phyloP scores from a whole-genome alignment of 2,113 vertebrate species.

The Oncorhynchus mykiss region DNA sequence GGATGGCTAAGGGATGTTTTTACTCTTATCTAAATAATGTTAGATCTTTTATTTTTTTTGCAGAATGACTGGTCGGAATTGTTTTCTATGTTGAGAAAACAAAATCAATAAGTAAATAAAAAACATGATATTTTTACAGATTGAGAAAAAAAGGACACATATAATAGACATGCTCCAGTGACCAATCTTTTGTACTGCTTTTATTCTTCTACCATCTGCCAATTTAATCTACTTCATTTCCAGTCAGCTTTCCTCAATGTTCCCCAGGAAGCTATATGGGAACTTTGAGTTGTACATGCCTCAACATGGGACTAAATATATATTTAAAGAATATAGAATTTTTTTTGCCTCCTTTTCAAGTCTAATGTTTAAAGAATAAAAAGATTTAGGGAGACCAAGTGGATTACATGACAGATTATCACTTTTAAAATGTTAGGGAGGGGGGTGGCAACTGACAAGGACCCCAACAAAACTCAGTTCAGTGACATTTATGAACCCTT shows the following conservation, averaged over 20 bases:
- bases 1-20: constrained; percentile 59
- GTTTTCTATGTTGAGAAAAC: constrained; percentile 87
- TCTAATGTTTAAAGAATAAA: constrained; percentile 77
- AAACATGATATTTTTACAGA: constrained; percentile 89
- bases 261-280: constrained; percentile 30
- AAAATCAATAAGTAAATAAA: constrained; percentile 24
- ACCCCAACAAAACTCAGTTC: constrained; percentile 28
- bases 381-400: constrained; percentile 68
- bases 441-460: constrained; percentile 19
- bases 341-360: constrained; percentile 66
- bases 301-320: constrained; percentile 74
- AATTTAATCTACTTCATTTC: constrained; percentile 60
- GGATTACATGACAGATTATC: constrained; percentile 61
- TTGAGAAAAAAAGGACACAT: constrained; percentile 62
- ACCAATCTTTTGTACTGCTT: constrained; percentile 58
- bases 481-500: constrained; percentile 61
- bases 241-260: constrained; percentile 42
- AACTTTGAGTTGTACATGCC: constrained; percentile 82
- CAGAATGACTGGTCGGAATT: constrained; percentile 78
- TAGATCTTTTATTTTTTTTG: constrained; percentile 62
- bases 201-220: constrained; percentile 60
- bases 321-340: constrained; percentile 43
- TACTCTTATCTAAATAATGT: constrained; percentile 67
- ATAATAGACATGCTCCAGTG: constrained; percentile 54
- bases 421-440: constrained; percentile 39